Base-by-base conservation (phyloP, 1,140 invertebrate genomes). In the Ceratina japonica region DNA sequence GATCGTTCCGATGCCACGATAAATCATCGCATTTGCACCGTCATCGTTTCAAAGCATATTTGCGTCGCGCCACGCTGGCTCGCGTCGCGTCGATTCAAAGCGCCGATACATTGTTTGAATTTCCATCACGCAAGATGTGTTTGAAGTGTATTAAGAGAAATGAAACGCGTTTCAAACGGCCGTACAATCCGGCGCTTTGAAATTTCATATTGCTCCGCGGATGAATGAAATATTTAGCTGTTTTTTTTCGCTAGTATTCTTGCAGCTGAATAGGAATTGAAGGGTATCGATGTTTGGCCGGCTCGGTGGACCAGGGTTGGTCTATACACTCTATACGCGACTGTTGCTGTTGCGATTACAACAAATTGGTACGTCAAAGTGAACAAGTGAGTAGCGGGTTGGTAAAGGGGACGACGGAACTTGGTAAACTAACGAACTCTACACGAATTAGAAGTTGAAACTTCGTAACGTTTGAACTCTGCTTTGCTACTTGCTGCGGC, bases 281-380 rank as follows among this genome's bases (percentile, higher is more conserved):
- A 31, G 27, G 27, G 5, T 44, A 44, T 44, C 37, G 37, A 10
- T 44, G 37, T 44, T n/a, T n/a, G n/a, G n/a, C 37, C 10, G 10
- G 37, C 2, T 31, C 1, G 2, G 27, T 31, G 27, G 27, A 31
- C 27, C 4, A 31, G 27, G 27, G 27, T 31, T 31, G 27, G 27
- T 31, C 27, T 31, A 31, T 10, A 44, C 37, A 8, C 10, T n/a
- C n/a, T 37, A 37, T 10, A 44, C 37, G 37, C 10, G 22, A 66
- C 49, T 66, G 8, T 22, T 70, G 27, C 22, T 51, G 66, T 70
- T 31, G 51, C 66, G 66, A 70, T 70, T 70, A 70, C 24, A 56
- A 70, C 24, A 70, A 70, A 56, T 70, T 70, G 66, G 66, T 7
- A 56, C 66, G 66, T 70, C 66, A 70, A 70, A 70, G 66, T 31